Conservation (phyloP, 2,113 vertebrate species). For the Antechinus stuartii region DNA sequence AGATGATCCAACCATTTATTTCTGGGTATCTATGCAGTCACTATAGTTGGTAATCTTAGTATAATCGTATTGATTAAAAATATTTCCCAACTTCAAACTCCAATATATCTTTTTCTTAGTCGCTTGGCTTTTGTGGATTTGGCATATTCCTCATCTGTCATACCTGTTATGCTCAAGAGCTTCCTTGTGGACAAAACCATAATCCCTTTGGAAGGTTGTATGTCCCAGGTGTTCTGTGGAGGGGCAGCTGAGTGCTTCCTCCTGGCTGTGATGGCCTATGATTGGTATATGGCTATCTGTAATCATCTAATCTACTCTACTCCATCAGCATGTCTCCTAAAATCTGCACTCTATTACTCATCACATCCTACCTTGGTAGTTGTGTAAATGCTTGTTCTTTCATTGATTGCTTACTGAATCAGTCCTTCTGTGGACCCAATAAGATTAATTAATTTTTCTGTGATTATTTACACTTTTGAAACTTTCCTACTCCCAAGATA, state of each 20-base stretch:
- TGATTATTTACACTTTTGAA: no score
- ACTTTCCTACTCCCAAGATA: conserved; percentile 13
- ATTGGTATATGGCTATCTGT: no score
- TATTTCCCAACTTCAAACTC: conserved; percentile 58
- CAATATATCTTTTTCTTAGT: conserved; percentile 61
- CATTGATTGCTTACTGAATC: no score
- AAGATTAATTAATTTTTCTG: no score
- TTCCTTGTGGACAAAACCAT: neutral
- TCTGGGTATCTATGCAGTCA: conserved; percentile 64
- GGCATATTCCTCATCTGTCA: conserved; percentile 50
- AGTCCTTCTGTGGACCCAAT: no score
- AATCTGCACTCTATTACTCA: no score
- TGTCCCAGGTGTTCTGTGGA: conserved; percentile 40
- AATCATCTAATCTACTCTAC: no score
- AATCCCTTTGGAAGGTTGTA: conserved; percentile 54
- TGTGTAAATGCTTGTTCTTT: no score
- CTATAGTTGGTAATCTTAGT: conserved; percentile 59
- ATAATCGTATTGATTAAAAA: conserved; percentile 62
- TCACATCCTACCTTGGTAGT: no score
- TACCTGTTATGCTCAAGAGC: conserved; percentile 51
- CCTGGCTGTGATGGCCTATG: no score
- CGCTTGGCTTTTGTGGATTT: conserved; percentile 55
- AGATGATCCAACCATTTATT: conserved; percentile 40
- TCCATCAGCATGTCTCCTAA: no score
- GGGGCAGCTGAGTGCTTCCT: neutral